Evolutionary conservation across 2,797 vertebrate genomes (phyloP), one percentile per base, ranked within the genome.

Genomic region (Euthynnus affinis): DNA sequence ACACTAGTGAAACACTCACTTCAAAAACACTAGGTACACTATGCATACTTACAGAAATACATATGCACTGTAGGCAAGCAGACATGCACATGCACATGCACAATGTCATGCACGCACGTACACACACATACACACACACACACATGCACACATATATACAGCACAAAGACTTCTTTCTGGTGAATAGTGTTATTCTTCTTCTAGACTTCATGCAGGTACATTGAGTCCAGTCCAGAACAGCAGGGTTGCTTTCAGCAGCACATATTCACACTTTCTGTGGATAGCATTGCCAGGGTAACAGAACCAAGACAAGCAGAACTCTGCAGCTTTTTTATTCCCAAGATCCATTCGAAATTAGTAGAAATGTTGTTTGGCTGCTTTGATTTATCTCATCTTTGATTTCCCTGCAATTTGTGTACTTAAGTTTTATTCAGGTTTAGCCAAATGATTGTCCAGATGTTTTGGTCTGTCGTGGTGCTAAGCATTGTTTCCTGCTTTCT

Each of bases 111-210:
- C 23, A 74, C 51, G 53, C 48, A 23, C n/a, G n/a, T n/a, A n/a
- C n/a, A n/a, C 51, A 18, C 42, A 65, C 53, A 56, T 40, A 22
- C 29, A 46, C 48, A 68, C 42, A n/a, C 65, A 76, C 70, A 66
- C 65, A 67, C 64, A 66, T 59, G 58, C 61, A 76, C 61, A 74
- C 52, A 55, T 52, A 44, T 67, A 81, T 25, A 46, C 51, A 63
- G 60, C 72, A 88, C 87, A 85, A 81, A 86, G 76, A 69, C 70
- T 25, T 77, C 76, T 88, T 91, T 90, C 84, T 88, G 68, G 53
- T 67, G 59, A 56, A 23, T 25, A 3, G 59, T 67, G 74, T 78
- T 73, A 65, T 86, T 82, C 71, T 78, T 56, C 49, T 63, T 84
- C 66, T 70, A 73, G 83, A 85, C 73, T 78, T 58, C 62, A 84